Percentiles rank a stretch among this genome's conserved stretches.
These are phyloP conservation scores for Telmatherina bonti DNA, from an alignment of 2,797 vertebrate genomes.

Conservation along the genomic window DNA sequence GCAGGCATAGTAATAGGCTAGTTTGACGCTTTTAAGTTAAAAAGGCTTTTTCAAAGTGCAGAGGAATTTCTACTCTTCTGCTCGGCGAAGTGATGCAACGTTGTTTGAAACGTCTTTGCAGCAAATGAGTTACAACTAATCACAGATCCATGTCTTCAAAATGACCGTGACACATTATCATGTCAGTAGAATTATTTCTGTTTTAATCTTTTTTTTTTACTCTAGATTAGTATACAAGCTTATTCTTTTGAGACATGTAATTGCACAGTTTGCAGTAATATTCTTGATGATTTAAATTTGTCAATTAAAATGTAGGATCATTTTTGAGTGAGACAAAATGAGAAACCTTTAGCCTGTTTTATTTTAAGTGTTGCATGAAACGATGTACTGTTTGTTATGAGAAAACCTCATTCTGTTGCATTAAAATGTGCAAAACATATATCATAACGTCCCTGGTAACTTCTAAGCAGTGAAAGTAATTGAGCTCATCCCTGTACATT, in stretches of 20 bases:
- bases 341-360: neutral
- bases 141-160: neutral
- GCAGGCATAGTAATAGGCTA: slow-evolving; percentile 77
- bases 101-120: neutral
- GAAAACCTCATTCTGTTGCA: neutral
- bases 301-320: neutral
- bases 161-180: neutral
- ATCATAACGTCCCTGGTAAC: neutral
- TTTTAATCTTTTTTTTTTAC: neutral
- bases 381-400: neutral
- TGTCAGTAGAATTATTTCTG: neutral
- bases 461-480: neutral
- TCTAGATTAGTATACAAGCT: neutral
- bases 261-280: neutral
- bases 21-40: slow-evolving; percentile 76
- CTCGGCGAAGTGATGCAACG: neutral
- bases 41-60: slow-evolving; percentile 39
- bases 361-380: neutral
- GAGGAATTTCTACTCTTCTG: slow-evolving; percentile 24
- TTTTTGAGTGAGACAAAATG: neutral
- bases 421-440: neutral
- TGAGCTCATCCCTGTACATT: neutral
- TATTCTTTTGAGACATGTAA: neutral
- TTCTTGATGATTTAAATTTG: neutral
- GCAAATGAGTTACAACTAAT: neutral